phyloP scores from a whole-genome alignment of 2,797 vertebrate species.

The Esox masquinongy region DNA sequence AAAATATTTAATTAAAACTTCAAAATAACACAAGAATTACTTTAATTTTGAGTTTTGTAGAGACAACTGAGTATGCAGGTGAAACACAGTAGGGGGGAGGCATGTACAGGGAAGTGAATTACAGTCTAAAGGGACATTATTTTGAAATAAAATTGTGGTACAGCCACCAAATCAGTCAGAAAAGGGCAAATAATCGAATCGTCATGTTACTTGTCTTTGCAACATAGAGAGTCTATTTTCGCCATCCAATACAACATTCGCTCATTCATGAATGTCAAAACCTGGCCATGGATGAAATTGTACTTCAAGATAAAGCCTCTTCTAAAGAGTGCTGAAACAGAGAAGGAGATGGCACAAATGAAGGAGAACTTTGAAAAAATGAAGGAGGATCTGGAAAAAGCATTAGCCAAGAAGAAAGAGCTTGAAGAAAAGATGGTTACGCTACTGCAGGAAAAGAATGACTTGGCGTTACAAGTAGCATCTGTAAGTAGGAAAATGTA shows the following conservation, averaged over 20 bases:
- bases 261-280: slow-evolving; percentile 85
- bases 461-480: not conserved
- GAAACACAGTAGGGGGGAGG: no score
- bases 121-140: no score
- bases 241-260: slow-evolving; percentile 78
- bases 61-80: no score
- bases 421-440: slow-evolving; percentile 78
- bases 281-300: slow-evolving; percentile 97
- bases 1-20: no score
- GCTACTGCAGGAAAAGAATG: not conserved
- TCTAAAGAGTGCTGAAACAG: slow-evolving; percentile 86
- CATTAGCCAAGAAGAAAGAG: slow-evolving; percentile 84
- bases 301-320: slow-evolving; percentile 59
- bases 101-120: no score
- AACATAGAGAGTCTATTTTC: slow-evolving; percentile 71
- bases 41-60: no score
- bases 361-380: slow-evolving; percentile 87
- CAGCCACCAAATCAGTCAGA: no score
- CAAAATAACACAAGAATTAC: no score
- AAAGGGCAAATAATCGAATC: no score
- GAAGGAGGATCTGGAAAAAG: slow-evolving; percentile 82
- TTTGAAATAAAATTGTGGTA: no score
- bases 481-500: not conserved
- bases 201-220: no score
- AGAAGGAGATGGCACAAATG: slow-evolving; percentile 91